Conservation (phyloP, 2,888 invertebrate genomes). For the Drosophila lutescens region DNA sequence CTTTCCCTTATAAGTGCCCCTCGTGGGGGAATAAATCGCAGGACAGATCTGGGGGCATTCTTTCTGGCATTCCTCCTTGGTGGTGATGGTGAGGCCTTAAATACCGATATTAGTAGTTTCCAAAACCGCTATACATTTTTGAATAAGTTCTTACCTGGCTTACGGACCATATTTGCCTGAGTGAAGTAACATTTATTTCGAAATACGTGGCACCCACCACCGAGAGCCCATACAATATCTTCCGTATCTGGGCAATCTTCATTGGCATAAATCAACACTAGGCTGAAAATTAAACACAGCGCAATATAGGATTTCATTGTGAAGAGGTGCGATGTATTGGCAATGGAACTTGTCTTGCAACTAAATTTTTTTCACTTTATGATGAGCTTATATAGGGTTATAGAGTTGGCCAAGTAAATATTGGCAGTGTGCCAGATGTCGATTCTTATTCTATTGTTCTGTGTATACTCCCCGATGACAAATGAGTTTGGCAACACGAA, state of each 20-base stretch:
- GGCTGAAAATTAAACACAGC: constrained; percentile 14
- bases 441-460: not conserved
- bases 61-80: constrained; percentile 52
- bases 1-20: constrained; percentile 47
- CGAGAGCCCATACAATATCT: no score
- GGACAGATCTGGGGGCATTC: constrained; percentile 19
- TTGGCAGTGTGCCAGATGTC: constrained; percentile 3
- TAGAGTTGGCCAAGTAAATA: not conserved
- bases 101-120: not conserved
- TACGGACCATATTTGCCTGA: no score
- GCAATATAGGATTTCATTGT: constrained; percentile 41
- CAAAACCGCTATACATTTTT: no score
- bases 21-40: no score
- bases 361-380: not conserved
- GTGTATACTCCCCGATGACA: not conserved
- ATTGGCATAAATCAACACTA: constrained; percentile 29
- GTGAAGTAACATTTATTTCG: no score
- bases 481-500: no score
- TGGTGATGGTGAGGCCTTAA: constrained; percentile 38
- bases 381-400: constrained; percentile 3
- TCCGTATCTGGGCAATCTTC: not conserved
- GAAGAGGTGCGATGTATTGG: not conserved
- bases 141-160: no score
- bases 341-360: no score
- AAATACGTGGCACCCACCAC: no score